Percentiles rank a stretch among this genome's conserved stretches.
Evolutionary conservation across 92 coral and sea anemone species (phyloP).

Genomic region (Pocillopora meandrina): DNA sequence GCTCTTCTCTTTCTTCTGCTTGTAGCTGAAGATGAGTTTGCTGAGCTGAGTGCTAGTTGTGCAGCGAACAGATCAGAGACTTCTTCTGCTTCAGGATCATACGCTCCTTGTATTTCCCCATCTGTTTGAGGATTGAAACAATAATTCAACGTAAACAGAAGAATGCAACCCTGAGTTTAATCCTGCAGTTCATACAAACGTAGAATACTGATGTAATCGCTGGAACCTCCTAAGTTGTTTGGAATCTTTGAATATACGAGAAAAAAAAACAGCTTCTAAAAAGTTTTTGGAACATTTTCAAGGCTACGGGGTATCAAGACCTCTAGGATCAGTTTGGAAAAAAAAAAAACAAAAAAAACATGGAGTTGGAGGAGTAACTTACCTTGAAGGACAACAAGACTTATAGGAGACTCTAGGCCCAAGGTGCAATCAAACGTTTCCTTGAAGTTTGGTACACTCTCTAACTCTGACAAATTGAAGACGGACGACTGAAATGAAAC

Average conservation of each 20-base stretch:
- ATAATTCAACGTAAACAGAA: not conserved
- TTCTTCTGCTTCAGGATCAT: slow-evolving; percentile 51
- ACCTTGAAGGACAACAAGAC: slow-evolving; percentile 78
- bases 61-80: not conserved
- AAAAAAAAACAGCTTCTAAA: too few species aligned
- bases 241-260: too few species aligned
- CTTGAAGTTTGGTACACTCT: slow-evolving; percentile 79
- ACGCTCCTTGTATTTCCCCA: slow-evolving; percentile 21
- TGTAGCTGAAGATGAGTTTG: slow-evolving; percentile 42
- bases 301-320: too few species aligned
- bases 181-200: too few species aligned
- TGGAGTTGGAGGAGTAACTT: not conserved
- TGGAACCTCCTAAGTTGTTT: too few species aligned
- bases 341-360: not conserved
- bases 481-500: slow-evolving; percentile 14
- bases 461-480: slow-evolving; percentile 62
- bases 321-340: not conserved
- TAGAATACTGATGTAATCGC: too few species aligned
- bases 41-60: slow-evolving; percentile 2
- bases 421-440: slow-evolving; percentile 67
- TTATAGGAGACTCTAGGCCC: slow-evolving; percentile 55
- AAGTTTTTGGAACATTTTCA: too few species aligned
- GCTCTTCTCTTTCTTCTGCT: slow-evolving; percentile 82
- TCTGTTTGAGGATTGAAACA: slow-evolving; percentile 5
- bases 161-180: too few species aligned